Base-by-base conservation (phyloP, 1,140 invertebrate genomes). In the Forficula auricularia region DNA sequence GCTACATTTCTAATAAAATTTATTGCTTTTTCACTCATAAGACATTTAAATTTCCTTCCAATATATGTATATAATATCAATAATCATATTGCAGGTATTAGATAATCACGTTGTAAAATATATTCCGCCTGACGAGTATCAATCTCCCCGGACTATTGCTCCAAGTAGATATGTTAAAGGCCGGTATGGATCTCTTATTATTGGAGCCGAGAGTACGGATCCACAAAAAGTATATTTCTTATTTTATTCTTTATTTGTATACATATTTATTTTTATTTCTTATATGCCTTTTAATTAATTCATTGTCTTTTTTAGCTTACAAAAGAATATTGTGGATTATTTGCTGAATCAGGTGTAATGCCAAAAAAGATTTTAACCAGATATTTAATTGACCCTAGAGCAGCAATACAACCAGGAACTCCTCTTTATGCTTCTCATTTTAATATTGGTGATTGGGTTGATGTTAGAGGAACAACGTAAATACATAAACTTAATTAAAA, bases 21-120 rank as follows among this genome's bases (percentile, higher is more conserved):
- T n/a, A n/a, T n/a, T n/a, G n/a, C n/a, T n/a, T n/a, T n/a, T n/a
- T n/a, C n/a, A n/a, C n/a, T n/a, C n/a, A n/a, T n/a, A n/a, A n/a
- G n/a, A n/a, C n/a, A n/a, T n/a, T n/a, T n/a, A n/a, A n/a, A n/a
- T n/a, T n/a, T n/a, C n/a, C n/a, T n/a, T n/a, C n/a, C 44, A 45
- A 32, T 35, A 20, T 48, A 2, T 40, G 33, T n/a, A 9, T 20
- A 18, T 32, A 2, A 32, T 38, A 20, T 8, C 2, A 41, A 38
- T 44, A 32, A 52, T 53, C 48, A 35, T 43, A 52, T 62, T 65
- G 35, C 54, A 90, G 85, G 72, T 96, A 13, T 63, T 85, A 18
- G 94, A 98, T 58, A 97, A 97, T 64, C 91, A 97, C 71, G 88
- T 97, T 2, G 75, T 98, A 36, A 82, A 79, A 55, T 96, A 94